Conservation (phyloP, 2,113 vertebrate species). For the Calyptommatus sinebrachiatus region DNA sequence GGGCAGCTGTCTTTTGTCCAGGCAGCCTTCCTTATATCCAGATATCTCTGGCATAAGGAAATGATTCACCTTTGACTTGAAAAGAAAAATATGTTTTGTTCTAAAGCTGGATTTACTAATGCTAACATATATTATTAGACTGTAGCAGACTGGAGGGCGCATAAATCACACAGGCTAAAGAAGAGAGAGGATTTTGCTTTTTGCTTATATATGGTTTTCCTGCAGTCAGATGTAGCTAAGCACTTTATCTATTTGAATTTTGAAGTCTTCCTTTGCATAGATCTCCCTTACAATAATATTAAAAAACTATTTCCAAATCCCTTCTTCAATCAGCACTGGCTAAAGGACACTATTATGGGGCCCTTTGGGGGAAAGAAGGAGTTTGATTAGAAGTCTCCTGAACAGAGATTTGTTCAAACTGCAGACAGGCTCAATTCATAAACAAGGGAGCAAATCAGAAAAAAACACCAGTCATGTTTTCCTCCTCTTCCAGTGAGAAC, state of each 20-base stretch:
- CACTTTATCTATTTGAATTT: constrained; percentile 47
- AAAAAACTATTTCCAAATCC: too few relatives aligned
- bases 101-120: constrained; percentile 46
- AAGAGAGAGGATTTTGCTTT: constrained; percentile 48
- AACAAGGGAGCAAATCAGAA: too few relatives aligned
- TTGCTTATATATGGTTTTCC: constrained; percentile 52
- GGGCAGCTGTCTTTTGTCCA: constrained; percentile 59
- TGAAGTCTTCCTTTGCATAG: not conserved
- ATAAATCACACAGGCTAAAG: constrained; percentile 57
- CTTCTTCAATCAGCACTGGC: too few relatives aligned
- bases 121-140: constrained; percentile 30
- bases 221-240: constrained; percentile 44
- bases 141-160: constrained; percentile 35
- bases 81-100: constrained; percentile 57
- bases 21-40: constrained; percentile 58
- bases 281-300: too few relatives aligned
- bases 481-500: too few relatives aligned
- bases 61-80: constrained; percentile 60
- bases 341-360: too few relatives aligned
- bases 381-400: too few relatives aligned
- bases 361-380: too few relatives aligned
- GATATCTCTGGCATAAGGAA: constrained; percentile 58
- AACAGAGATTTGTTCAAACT: too few relatives aligned
- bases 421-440: too few relatives aligned
- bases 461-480: too few relatives aligned